These are phyloP conservation scores for Ormyrus nitidulus DNA, from an alignment of 2,888 invertebrate species.

Conservation along the genomic window DNA sequence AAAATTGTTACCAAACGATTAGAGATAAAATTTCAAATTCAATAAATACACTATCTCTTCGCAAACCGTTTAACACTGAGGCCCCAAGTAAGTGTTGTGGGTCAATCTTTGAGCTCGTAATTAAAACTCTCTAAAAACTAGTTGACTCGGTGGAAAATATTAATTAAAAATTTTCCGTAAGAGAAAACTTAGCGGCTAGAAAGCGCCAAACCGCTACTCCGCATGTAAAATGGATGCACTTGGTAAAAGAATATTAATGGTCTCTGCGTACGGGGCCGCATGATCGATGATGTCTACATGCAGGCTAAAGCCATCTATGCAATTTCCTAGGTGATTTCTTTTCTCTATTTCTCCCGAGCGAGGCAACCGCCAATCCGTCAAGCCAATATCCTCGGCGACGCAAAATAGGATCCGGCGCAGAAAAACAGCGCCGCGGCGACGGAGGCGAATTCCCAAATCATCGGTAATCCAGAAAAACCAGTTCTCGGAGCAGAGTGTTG, in stretches of 20 bases:
- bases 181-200: neutral
- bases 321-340: conserved; percentile 45
- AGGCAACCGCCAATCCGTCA: conserved; percentile 34
- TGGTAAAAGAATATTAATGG: conserved; percentile 52
- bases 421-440: conserved; percentile 7
- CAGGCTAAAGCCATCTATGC: conserved; percentile 15
- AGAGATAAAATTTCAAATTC: no score
- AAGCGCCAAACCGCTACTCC: conserved; percentile 8
- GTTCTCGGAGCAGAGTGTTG: neutral
- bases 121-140: no score
- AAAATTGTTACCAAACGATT: no score
- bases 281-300: conserved; percentile 50
- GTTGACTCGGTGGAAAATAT: conserved; percentile 1
- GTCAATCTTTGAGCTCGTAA: no score
- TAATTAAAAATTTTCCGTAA: conserved; percentile 40
- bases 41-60: no score
- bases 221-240: conserved; percentile 30
- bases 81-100: no score
- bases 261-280: neutral
- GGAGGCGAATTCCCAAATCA: conserved; percentile 21
- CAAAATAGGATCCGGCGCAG: conserved; percentile 18
- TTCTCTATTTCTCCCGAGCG: neutral
- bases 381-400: conserved; percentile 16
- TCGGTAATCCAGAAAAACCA: conserved; percentile 42
- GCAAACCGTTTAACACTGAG: no score